These are phyloP conservation scores for Dolichopus griseipennis DNA, from an alignment of 2,888 invertebrate species.

Conservation along the genomic window DNA sequence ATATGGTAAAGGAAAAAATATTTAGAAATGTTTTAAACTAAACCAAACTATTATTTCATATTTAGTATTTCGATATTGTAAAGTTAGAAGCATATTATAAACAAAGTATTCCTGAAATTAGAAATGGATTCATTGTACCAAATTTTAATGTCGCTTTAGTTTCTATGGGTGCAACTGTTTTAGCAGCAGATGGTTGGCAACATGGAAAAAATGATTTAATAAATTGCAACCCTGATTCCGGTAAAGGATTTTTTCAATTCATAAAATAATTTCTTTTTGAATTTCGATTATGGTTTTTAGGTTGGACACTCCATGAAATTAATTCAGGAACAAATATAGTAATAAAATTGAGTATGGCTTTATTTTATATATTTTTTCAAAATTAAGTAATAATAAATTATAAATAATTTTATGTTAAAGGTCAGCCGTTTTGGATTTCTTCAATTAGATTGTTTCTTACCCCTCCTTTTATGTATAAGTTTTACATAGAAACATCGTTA, in stretches of 20 bases:
- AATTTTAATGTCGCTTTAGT: conserved; percentile 86
- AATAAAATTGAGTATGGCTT: conserved; percentile 66
- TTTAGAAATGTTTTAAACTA: too few species aligned
- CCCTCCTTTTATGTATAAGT: conserved; percentile 93
- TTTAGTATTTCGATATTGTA: conserved; percentile 77
- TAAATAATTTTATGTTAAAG: conserved; percentile 25
- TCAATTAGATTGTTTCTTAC: conserved; percentile 77
- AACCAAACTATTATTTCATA: neutral
- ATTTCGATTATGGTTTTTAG: too few species aligned
- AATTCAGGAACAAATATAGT: conserved; percentile 77
- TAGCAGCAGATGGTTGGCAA: conserved; percentile 88
- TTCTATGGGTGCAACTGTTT: conserved; percentile 80
- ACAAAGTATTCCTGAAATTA: conserved; percentile 61
- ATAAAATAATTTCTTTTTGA: too few species aligned
- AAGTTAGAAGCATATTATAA: conserved; percentile 85
- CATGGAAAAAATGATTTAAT: too few species aligned
- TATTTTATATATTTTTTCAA: conserved; percentile 7
- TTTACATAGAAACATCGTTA: conserved; percentile 89
- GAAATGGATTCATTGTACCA: conserved; percentile 71
- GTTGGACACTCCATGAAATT: conserved; percentile 97
- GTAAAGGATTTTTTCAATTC: neutral
- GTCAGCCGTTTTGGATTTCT: conserved; percentile 90
- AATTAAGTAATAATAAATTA: neutral
- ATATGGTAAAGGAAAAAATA: conserved; percentile 68
- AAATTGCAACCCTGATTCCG: conserved; percentile 67